phyloP scores from a whole-genome alignment of 2,797 vertebrate species.

The Tragelaphus oryx region DNA sequence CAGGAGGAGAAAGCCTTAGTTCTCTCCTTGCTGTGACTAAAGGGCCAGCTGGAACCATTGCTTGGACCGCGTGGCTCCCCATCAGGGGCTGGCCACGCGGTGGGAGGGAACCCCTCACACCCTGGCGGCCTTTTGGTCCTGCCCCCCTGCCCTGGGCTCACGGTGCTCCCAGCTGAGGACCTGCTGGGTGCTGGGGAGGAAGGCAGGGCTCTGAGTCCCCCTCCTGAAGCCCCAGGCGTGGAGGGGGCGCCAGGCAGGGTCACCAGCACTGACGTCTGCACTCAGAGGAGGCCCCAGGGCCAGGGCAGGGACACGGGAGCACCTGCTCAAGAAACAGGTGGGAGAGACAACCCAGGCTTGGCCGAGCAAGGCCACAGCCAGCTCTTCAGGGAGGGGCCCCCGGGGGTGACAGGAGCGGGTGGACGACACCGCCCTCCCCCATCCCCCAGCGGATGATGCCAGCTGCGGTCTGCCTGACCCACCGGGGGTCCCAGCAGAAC shows the following conservation, averaged over 20 bases:
- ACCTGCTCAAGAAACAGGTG: neutral
- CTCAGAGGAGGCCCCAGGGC: neutral
- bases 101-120: neutral
- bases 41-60: neutral
- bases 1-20: neutral
- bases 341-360: neutral
- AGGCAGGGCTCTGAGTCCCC: accelerated
- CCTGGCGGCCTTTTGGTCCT: neutral
- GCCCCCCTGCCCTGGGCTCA: neutral
- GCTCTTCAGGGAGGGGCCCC: neutral
- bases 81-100: neutral
- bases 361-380: neutral
- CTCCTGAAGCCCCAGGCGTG: accelerated
- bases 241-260: accelerated
- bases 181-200: neutral
- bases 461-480: accelerated
- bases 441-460: neutral
- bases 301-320: neutral
- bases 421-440: accelerated
- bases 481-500: neutral
- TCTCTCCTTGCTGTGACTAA: neutral
- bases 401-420: neutral
- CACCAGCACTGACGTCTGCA: neutral
- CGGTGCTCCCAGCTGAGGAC: neutral
- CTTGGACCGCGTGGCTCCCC: accelerated